phyloP scores from a whole-genome alignment of 2,888 invertebrate genomes.

The Atrina japonica region DNA sequence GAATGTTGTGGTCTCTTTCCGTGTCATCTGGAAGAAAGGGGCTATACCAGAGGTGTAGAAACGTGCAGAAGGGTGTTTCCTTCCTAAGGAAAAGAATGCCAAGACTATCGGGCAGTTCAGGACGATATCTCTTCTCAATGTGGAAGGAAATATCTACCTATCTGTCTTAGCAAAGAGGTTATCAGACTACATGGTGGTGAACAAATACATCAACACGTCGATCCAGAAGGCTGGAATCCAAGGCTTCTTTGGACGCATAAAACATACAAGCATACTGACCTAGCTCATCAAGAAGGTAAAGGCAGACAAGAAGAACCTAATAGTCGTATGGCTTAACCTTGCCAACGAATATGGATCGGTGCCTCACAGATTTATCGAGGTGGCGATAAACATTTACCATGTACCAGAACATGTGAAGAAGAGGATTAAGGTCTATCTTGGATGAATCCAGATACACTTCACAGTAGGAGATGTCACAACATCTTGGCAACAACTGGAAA shows the following conservation, averaged over 20 bases:
- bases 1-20: constrained; percentile 35
- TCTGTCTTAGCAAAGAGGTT: constrained; percentile 32
- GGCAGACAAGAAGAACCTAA: constrained; percentile 22
- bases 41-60: constrained; percentile 23
- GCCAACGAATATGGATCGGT: no score
- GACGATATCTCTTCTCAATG: constrained; percentile 44
- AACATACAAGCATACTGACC: constrained; percentile 37
- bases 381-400: no score
- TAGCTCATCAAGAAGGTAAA: constrained; percentile 36
- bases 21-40: constrained; percentile 37
- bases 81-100: constrained; percentile 41
- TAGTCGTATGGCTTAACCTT: no score
- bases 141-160: constrained; percentile 43
- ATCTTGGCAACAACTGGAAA: not conserved
- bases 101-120: constrained; percentile 37
- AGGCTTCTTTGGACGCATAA: constrained; percentile 34
- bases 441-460: not conserved
- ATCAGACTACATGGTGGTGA: constrained; percentile 28
- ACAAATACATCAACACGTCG: constrained; percentile 41
- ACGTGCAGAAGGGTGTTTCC: constrained; percentile 36
- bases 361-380: no score
- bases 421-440: not conserved
- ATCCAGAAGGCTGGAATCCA: constrained; percentile 38
- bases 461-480: not conserved
- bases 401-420: not conserved